A percentile compares a stretch with the other conserved stretches of the same genome.
These are phyloP conservation scores for Chelonoidis abingdonii DNA, from an alignment of 2,113 vertebrate genomes.

Conservation along the genomic window DNA sequence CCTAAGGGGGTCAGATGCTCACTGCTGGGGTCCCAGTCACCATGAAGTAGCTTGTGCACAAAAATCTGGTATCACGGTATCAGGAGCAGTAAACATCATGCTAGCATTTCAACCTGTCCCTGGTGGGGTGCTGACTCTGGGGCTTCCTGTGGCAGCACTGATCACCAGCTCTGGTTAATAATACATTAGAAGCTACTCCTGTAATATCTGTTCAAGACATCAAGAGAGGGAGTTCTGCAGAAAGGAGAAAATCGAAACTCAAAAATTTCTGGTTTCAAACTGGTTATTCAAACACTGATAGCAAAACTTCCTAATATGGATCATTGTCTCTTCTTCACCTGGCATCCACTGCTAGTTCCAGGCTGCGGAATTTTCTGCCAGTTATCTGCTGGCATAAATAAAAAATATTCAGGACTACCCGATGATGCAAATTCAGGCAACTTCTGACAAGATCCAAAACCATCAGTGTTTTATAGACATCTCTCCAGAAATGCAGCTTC, in stretches of 20 bases:
- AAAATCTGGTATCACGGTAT: neutral
- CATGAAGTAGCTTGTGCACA: neutral
- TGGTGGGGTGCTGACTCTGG: neutral
- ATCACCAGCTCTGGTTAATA: neutral
- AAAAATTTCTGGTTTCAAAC: neutral
- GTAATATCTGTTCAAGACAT: neutral
- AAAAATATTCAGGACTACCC: neutral
- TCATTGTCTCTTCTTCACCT: neutral
- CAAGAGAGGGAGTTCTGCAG: neutral
- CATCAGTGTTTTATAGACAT: neutral
- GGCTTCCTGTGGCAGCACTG: neutral
- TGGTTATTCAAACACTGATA: neutral
- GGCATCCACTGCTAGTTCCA: neutral
- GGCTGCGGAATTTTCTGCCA: neutral
- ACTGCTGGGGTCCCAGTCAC: neutral
- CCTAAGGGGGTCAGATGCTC: neutral
- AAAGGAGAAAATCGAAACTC: neutral
- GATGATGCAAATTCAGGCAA: neutral
- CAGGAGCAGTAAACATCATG: neutral
- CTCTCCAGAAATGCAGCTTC: neutral
- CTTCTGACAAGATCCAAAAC: neutral
- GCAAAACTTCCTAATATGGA: neutral
- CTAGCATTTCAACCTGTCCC: neutral
- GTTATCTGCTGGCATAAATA: neutral
- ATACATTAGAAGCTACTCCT: neutral